Evolutionary conservation across 2,888 invertebrate species (phyloP), one percentile per base, ranked within the genome.

Genomic region (Cylloceria caligata): DNA sequence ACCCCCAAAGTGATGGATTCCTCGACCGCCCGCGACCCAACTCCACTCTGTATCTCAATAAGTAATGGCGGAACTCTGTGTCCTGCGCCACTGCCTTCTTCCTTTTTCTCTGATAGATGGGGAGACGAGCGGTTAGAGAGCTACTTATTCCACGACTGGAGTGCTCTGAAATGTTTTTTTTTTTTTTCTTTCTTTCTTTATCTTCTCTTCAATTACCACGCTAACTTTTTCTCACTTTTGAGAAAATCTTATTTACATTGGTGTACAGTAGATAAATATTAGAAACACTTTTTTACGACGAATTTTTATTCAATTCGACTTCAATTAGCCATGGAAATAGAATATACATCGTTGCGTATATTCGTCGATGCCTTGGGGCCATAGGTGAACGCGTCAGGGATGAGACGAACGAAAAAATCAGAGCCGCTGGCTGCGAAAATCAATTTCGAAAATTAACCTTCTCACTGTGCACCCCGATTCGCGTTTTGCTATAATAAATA

Each of bases 1-100:
- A 55, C 71, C 84, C 85, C 81, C 71, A 75, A 83, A 84, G 81
- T 87, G 86, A 87, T 87, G 86, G 84, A 87, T 86, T 86, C 77
- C 84, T 84, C 78, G 78, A 67, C 65, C 74, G 62, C 13, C 16
- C 13, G 47, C 72, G 74, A 71, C 64, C 71, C 71, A 55, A 71
- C 39, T 78, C 71, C 60, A 49, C 77, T 77, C 75, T 73, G 60
- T 78, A 68, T 83, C 81, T 82, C 85, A 80, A 86, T 84, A 84
- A 84, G 78, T 81, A 84, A 86, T 84, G 82, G 85, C 82, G 81
- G 78, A 78, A 65, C 71, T 80, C 64, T 57, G 60, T 69, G 67
- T 69, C 74, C 77, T 76, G 45, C 49, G 64, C 30, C 47, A 19
- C 49, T 27, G 52, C n/a, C 67, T 68, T 52, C 60, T 73, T 65